phyloP scores from a whole-genome alignment of 2,113 vertebrate species.

The Coreoperca whiteheadi region DNA sequence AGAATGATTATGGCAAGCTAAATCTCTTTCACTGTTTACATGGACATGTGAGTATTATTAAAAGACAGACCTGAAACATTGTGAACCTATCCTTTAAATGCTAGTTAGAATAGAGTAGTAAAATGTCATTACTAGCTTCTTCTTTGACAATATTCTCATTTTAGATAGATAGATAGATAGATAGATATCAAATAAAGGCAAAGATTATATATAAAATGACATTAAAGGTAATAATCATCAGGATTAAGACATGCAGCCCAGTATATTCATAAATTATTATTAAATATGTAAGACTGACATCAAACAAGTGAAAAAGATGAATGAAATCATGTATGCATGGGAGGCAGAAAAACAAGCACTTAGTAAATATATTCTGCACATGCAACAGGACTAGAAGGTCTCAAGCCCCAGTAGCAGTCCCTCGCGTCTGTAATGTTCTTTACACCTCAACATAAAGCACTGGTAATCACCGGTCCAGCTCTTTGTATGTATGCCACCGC shows the following conservation, averaged over 20 bases:
- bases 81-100: not conserved
- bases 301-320: not conserved
- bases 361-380: not conserved
- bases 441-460: not conserved
- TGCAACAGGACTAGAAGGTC: not conserved
- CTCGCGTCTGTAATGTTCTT: not conserved
- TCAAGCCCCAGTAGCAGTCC: slow-evolving; percentile 6
- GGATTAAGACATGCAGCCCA: not conserved
- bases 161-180: too few species aligned
- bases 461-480: not conserved
- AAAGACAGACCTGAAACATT: not conserved
- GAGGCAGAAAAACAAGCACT: not conserved
- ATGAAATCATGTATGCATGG: not conserved
- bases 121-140: not conserved
- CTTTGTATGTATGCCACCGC: not conserved
- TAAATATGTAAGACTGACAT: not conserved
- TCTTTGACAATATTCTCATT: too few species aligned
- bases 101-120: not conserved
- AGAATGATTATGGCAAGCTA: not conserved
- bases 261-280: not conserved
- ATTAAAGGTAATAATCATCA: not conserved
- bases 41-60: not conserved
- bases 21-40: not conserved
- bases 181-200: not conserved
- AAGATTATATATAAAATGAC: not conserved